Evolutionary conservation across 2,888 invertebrate genomes (phyloP).

Genomic region (Hydrotaea diabolus): DNA sequence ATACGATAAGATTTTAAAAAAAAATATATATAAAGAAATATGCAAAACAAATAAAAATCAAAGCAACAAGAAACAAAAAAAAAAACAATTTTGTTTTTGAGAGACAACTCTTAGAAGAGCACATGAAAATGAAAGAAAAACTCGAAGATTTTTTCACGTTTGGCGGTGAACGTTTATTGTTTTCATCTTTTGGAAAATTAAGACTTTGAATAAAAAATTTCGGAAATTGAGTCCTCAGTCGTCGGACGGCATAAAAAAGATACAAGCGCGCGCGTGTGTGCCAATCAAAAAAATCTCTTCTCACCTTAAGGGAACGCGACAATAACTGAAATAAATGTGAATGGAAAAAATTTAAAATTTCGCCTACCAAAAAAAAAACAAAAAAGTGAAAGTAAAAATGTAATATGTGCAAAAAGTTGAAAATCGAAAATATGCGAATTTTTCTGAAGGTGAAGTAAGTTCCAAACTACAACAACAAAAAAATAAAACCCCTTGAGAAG

Average conservation of each 20-base stretch:
- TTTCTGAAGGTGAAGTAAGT: constrained; percentile 14
- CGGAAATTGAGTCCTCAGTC: constrained; percentile 57
- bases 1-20: constrained; percentile 40
- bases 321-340: constrained; percentile 45
- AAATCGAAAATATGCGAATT: constrained; percentile 8
- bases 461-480: background rate
- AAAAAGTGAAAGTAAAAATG: constrained; percentile 45
- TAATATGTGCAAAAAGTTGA: constrained; percentile 37
- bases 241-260: constrained; percentile 59
- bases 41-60: constrained; percentile 38
- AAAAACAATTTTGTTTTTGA: background rate
- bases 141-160: constrained; percentile 35
- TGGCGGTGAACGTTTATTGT: constrained; percentile 30
- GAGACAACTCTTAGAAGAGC: constrained; percentile 25
- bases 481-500: background rate
- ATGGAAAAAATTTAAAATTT: constrained; percentile 37
- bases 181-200: constrained; percentile 54
- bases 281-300: constrained; percentile 12
- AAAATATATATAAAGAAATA: constrained; percentile 20
- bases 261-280: constrained; percentile 50
- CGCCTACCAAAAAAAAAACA: background rate
- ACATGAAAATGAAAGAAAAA: constrained; percentile 38
- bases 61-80: constrained; percentile 35
- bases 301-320: constrained; percentile 17
- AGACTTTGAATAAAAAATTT: constrained; percentile 61